phyloP scores from a whole-genome alignment of 1,140 invertebrate species.

The Drosophila pseudoananassae region DNA sequence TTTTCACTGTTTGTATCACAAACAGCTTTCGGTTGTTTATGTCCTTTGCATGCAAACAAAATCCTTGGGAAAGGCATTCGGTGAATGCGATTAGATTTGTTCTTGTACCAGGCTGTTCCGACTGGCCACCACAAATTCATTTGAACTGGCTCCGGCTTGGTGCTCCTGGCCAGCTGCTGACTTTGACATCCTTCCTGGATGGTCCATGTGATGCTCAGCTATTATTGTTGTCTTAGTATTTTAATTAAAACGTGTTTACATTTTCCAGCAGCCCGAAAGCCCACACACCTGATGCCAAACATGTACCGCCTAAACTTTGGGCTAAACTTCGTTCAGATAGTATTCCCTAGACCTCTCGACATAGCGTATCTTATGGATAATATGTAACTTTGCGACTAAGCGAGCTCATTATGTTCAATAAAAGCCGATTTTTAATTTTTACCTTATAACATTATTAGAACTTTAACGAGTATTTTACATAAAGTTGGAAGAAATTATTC shows the following conservation, averaged over 20 bases:
- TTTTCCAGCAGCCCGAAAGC: conserved; percentile 33
- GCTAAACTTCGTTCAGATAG: conserved; percentile 3
- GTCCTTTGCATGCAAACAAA: conserved; percentile 43
- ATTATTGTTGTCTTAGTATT: conserved; percentile 81
- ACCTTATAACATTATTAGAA: too few relatives aligned
- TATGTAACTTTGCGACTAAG: too few relatives aligned
- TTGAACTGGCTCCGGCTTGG: conserved; percentile 29
- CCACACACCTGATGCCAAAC: conserved; percentile 37
- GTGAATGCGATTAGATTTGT: conserved; percentile 51
- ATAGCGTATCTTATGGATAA: neutral
- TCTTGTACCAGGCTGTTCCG: conserved; percentile 9
- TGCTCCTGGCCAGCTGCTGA: conserved; percentile 39
- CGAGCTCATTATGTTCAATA: too few relatives aligned
- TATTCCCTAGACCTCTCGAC: neutral
- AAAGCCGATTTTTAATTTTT: too few relatives aligned
- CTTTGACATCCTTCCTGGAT: conserved; percentile 41
- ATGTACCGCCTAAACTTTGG: neutral
- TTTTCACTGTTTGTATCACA: conserved; percentile 18
- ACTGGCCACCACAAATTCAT: conserved; percentile 50
- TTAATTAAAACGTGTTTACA: conserved; percentile 80
- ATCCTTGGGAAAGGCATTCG: conserved; percentile 42
- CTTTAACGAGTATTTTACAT: too few relatives aligned
- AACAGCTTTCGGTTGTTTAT: conserved; percentile 43
- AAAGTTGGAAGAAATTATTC: too few relatives aligned
- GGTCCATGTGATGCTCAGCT: conserved; percentile 20